These are phyloP conservation scores for Dicrostonyx torquatus DNA, from an alignment of 2,797 vertebrate genomes.

Conservation along the genomic window DNA sequence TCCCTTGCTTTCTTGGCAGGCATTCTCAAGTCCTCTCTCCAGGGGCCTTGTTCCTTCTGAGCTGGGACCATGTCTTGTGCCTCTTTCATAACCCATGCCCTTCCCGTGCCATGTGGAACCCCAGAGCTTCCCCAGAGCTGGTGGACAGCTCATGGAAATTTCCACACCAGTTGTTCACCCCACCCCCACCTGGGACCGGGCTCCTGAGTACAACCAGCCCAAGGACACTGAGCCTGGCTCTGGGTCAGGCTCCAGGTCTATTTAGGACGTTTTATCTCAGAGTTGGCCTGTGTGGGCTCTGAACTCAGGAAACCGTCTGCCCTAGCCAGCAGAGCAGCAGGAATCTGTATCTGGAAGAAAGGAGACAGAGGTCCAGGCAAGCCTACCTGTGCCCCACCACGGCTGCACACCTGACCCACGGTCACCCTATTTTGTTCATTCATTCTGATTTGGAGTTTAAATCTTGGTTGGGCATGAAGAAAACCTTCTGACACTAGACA, in stretches of 20 bases:
- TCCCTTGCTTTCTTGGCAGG: constrained; percentile 54
- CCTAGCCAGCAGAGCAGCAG: constrained; percentile 2
- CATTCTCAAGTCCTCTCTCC: not conserved
- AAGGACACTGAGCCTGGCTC: constrained; percentile 76
- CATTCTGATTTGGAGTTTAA: not conserved
- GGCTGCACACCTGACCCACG: not conserved
- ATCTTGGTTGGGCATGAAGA: not conserved
- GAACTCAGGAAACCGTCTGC: constrained; percentile 46
- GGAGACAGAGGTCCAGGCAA: not conserved
- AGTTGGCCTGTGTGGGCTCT: constrained; percentile 48
- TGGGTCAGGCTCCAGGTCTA: constrained; percentile 67
- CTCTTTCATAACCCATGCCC: constrained; percentile 52
- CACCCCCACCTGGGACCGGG: constrained; percentile 32
- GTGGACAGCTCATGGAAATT: constrained; percentile 65
- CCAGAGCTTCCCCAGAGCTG: not conserved
- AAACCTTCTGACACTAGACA: not conserved
- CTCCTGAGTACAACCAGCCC: constrained; percentile 10
- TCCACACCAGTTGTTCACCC: constrained; percentile 68
- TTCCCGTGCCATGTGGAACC: not conserved
- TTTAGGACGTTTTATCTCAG: constrained; percentile 79
- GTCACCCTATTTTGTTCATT: not conserved
- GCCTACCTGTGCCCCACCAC: not conserved
- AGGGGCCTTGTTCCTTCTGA: not conserved
- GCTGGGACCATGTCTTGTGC: not conserved
- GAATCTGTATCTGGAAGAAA: not conserved